Percentiles rank a stretch among this genome's conserved stretches.
Conservation (phyloP, 2,797 vertebrate genomes). For the Gouania willdenowi region DNA sequence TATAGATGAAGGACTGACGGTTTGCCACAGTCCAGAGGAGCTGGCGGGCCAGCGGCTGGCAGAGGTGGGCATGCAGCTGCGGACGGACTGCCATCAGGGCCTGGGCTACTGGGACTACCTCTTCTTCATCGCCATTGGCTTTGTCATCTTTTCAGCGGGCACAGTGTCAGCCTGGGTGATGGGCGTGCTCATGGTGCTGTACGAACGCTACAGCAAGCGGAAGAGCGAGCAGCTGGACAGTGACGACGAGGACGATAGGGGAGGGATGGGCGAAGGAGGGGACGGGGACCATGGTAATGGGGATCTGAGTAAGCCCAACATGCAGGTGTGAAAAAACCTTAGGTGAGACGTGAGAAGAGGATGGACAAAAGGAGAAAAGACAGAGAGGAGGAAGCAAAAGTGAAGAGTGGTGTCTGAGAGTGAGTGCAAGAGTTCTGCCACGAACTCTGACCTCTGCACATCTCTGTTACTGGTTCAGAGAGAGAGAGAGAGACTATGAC, state of each 20-base stretch:
- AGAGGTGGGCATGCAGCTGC: conserved; percentile 82
- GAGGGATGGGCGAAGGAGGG: conserved; percentile 36
- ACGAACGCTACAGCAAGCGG: conserved; percentile 76
- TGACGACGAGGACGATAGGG: conserved; percentile 64
- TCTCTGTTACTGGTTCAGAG: conserved; percentile 36
- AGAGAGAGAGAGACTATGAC: conserved; percentile 31
- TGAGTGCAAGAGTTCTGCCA: conserved; percentile 37
- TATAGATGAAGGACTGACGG: conserved; percentile 76
- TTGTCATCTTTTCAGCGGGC: conserved; percentile 90
- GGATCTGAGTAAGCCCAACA: conserved; percentile 71
- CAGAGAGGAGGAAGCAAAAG: conserved; percentile 1
- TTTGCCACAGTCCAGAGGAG: conserved; percentile 75
- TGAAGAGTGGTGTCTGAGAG: conserved; percentile 34
- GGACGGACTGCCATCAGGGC: conserved; percentile 83
- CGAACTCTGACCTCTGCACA: conserved; percentile 38
- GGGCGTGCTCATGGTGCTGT: conserved; percentile 85
- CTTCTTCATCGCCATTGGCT: conserved; percentile 89
- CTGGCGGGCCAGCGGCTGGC: conserved; percentile 75
- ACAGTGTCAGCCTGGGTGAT: conserved; percentile 88
- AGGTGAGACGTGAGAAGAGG: background rate
- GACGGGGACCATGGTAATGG: conserved; percentile 71
- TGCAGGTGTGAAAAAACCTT: conserved; percentile 74
- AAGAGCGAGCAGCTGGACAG: conserved; percentile 74
- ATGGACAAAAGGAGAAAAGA: background rate
- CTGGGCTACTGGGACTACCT: conserved; percentile 87